Evolutionary conservation across 2,888 invertebrate species (phyloP).

Genomic region (Adineta ricciae): DNA sequence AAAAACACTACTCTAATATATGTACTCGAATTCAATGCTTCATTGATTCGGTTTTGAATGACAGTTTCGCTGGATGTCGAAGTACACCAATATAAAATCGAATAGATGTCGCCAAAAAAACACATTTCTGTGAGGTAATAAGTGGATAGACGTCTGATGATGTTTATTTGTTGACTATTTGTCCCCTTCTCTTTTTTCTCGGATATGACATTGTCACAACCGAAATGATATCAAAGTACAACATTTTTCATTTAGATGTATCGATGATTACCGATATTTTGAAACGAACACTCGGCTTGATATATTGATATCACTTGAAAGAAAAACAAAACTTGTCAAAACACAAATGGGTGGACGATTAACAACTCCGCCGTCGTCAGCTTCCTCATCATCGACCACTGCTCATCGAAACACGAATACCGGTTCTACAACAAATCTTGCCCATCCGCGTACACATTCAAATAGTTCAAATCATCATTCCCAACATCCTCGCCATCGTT

Average conservation of each 20-base stretch:
- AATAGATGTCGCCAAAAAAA: background rate
- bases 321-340: too few relatives aligned
- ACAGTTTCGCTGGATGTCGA: background rate
- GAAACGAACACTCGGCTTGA: background rate
- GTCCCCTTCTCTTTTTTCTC: background rate
- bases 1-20: too few relatives aligned
- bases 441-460: background rate
- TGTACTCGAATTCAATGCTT: too few relatives aligned
- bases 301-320: background rate
- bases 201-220: background rate
- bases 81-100: background rate
- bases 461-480: background rate
- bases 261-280: background rate
- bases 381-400: background rate
- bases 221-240: background rate
- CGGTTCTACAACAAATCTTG: background rate
- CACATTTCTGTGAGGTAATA: background rate
- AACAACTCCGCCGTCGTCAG: background rate
- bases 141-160: background rate
- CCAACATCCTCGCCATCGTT: background rate
- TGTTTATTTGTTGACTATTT: conserved; percentile 7
- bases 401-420: background rate
- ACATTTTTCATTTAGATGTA: background rate
- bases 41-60: background rate
- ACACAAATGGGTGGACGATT: background rate